phyloP scores from a whole-genome alignment of 2,888 invertebrate species.

The Ferrisia virgata region DNA sequence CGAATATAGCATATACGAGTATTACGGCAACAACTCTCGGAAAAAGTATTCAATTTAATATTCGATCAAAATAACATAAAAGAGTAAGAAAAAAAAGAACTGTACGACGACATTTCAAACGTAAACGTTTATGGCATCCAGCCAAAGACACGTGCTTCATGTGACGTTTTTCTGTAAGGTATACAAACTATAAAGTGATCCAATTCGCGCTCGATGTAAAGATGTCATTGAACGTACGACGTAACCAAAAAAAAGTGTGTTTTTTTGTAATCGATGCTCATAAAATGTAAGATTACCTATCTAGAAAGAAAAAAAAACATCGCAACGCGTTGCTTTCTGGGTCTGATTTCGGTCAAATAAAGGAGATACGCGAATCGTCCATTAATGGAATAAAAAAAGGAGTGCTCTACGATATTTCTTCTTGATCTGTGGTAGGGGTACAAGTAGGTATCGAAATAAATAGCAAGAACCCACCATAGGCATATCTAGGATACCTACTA shows the following conservation, averaged over 20 bases:
- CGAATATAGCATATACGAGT: not conserved
- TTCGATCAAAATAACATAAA: not conserved
- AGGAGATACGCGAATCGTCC: too few relatives aligned
- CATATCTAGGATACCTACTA: too few relatives aligned
- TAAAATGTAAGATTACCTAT: too few relatives aligned
- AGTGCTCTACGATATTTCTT: too few relatives aligned
- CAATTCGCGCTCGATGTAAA: not conserved
- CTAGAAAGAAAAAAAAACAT: too few relatives aligned
- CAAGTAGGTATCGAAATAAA: too few relatives aligned
- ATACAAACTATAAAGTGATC: not conserved
- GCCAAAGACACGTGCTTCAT: not conserved
- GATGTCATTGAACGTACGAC: not conserved
- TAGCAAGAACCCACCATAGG: too few relatives aligned
- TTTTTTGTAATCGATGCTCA: too few relatives aligned
- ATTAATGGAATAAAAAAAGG: too few relatives aligned
- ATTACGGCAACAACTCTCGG: not conserved
- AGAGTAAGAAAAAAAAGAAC: not conserved
- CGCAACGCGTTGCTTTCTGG: too few relatives aligned
- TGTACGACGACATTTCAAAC: not conserved
- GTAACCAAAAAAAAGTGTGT: not conserved
- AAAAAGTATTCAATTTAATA: conserved; percentile 7
- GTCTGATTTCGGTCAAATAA: too few relatives aligned
- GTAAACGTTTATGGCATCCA: not conserved
- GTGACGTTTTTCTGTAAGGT: not conserved
- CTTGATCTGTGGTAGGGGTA: too few relatives aligned